These are phyloP conservation scores for Campylomormyrus tamandua DNA, from an alignment of 2,113 vertebrate species.

Conservation along the genomic window DNA sequence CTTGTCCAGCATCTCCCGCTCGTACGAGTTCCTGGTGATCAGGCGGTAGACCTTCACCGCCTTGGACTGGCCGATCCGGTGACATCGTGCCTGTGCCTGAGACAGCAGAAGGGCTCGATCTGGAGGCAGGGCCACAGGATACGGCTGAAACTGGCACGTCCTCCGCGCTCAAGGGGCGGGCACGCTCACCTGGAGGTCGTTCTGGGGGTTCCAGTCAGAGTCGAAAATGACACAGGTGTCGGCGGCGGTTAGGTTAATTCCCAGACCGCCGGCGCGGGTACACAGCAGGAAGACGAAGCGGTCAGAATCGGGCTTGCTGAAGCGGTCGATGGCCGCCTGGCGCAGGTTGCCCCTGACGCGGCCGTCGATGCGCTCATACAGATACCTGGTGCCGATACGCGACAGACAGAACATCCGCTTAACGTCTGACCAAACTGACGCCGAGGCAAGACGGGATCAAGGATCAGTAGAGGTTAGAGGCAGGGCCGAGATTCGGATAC, in stretches of 20 bases:
- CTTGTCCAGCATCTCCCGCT: constrained; percentile 93
- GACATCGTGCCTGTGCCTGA: constrained; percentile 87
- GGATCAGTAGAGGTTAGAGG: background rate
- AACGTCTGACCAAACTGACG: background rate
- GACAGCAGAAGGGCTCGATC: background rate
- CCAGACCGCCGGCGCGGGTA: constrained; percentile 82
- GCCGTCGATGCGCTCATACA: constrained; percentile 87
- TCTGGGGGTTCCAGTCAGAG: constrained; percentile 94
- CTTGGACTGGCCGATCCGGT: constrained; percentile 91
- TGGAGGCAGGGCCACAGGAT: too few species aligned
- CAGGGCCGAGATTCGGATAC: background rate
- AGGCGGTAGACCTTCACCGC: constrained; percentile 92
- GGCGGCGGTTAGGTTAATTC: constrained; percentile 88
- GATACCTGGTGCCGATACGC: constrained; percentile 61
- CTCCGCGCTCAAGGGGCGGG: background rate
- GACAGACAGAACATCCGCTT: background rate
- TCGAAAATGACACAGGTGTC: constrained; percentile 94
- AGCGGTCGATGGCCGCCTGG: constrained; percentile 89
- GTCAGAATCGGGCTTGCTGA: constrained; percentile 83
- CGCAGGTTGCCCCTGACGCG: constrained; percentile 83
- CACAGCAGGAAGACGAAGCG: constrained; percentile 90
- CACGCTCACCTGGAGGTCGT: constrained; percentile 77
- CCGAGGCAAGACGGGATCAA: background rate
- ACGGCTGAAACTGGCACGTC: background rate
- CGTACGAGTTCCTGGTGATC: constrained; percentile 92